Base-by-base conservation (phyloP, 2,113 vertebrate species). In the Gymnorhina tibicen region DNA sequence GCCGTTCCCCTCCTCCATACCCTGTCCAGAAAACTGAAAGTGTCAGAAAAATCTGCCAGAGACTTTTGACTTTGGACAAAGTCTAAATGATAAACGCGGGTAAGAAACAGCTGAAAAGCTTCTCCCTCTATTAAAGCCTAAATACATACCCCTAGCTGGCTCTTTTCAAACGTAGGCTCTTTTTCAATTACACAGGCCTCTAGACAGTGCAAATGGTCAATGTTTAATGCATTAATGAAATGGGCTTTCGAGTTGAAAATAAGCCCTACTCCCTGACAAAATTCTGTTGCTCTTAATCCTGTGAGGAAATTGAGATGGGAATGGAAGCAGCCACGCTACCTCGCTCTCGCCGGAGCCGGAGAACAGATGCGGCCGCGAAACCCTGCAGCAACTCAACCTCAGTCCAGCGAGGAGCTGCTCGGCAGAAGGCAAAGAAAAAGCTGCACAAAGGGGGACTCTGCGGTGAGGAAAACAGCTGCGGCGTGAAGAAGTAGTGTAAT, bases 191-290 rank as follows among this genome's bases (percentile, higher is more conserved):
- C 87, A 85, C 28, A 91, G 77, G 95, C 91, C 91, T 89, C 85
- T 67, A 85, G 95, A 94, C 91, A 93, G 95, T 93, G 96, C 90
- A 94, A 96, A 96, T 47, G 95, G 94, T 96, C 96, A 95, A 46
- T 42, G 91, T 85, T 91, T 90, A 94, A 94, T 75, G 92, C 92
- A 50, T 87, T 94, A 93, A 92, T 76, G 79, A 93, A 96, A 93
- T 28, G 84, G 93, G 93, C 88, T 96, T 85, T 76, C 0, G 35
- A 75, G 93, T 1, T 32, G 88, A 96, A 79, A 91, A 87, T 37
- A 88, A 91, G 95, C 91, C 85, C 88, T 15, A 33, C 85, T 97
- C 93, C 94, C 95, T 87, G 90, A 93, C 94, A 82, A 84, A 93
- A 86, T 89, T 84, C 93, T 91, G 90, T 50, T 92, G 90, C 92